phyloP scores from a whole-genome alignment of 2,888 invertebrate species.

The Reticulitermes lucifugus region DNA sequence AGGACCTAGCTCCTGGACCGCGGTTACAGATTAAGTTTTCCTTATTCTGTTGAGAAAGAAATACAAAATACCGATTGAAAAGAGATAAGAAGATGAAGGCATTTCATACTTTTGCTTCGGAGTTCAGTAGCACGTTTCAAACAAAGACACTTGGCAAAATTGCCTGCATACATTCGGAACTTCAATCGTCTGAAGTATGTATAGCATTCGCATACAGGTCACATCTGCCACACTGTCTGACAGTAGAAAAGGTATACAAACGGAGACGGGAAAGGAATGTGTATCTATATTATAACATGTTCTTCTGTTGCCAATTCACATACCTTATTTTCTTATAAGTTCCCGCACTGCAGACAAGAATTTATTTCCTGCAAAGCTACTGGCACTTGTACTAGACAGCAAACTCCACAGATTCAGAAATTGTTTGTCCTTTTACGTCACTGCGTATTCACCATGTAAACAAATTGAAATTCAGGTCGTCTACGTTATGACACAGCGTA shows the following conservation, averaged over 20 bases:
- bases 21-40: not conserved
- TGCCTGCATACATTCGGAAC: not conserved
- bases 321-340: no score
- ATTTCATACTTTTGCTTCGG: not conserved
- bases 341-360: no score
- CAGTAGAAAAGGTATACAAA: not conserved
- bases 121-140: not conserved
- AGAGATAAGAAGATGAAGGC: not conserved
- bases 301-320: no score
- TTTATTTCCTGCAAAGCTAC: no score
- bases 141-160: not conserved
- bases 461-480: no score
- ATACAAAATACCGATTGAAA: not conserved
- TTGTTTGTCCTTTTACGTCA: no score
- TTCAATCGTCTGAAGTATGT: not conserved
- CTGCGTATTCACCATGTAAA: no score
- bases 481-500: no score
- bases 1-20: not conserved
- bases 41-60: not conserved
- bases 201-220: not conserved
- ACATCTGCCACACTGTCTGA: not conserved
- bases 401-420: no score
- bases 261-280: no score
- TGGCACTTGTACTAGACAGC: no score
- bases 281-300: no score